Evolutionary conservation across 1,140 invertebrate genomes (phyloP), one percentile per base, ranked within the genome.

Genomic region (Ditylenchus dipsaci): DNA sequence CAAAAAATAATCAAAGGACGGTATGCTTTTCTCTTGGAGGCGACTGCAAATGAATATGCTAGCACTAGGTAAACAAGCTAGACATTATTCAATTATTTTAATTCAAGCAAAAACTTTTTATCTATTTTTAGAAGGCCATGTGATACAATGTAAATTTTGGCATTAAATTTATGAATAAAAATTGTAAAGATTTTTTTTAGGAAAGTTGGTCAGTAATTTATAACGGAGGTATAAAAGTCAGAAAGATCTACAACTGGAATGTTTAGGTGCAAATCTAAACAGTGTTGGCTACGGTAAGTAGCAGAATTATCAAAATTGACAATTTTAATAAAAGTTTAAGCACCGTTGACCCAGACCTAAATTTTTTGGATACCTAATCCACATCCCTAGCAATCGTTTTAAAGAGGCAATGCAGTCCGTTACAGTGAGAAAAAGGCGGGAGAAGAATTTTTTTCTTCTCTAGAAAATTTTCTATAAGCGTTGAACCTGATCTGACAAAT

Each of bases 1-100:
- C n/a, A n/a, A n/a, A n/a, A n/a, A n/a, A n/a, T n/a, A n/a, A n/a
- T n/a, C n/a, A n/a, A n/a, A 38, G 33, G 33, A 53, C 93, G 95
- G 84, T 96, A 93, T 84, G 93, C 93, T n/a, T 88, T 95, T 74
- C 86, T 96, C 1, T 88, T 95, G 62, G 93, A 96, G 85, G 93
- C 91, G 7, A 91, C 92, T 0, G 92, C 90, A 79, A 95, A 95
- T 82, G 93, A 96, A 81, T 96, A 94, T 84, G 89, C 89, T 56
- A 96, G 95, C 84, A 91, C 94, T 1, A 93, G 95, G 89, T 93
- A 92, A 85, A 86, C 95, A 58, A 92, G 92, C 1, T 29, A 56
- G 53, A 13, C 3, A 23, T 47, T 47, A 47, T 15, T 21, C 45
- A 56, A 56, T 56, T 56, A 13, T 56, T 5, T 5, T 3, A 56